Conservation (phyloP, 1,140 invertebrate genomes). For the Grapholita molesta region DNA sequence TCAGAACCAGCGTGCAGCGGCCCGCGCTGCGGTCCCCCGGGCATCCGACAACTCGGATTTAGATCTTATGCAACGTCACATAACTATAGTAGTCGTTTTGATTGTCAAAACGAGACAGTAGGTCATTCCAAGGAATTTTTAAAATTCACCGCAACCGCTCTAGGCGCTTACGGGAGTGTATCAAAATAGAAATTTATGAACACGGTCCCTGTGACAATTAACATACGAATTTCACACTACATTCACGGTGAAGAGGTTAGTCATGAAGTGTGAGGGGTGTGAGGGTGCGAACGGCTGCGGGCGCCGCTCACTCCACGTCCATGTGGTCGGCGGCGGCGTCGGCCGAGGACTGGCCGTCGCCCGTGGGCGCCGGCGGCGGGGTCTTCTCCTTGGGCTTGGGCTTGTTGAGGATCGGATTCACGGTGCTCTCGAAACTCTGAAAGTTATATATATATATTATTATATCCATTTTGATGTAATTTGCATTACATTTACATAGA, state of each 20-base stretch:
- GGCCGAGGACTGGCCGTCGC: constrained; percentile 38
- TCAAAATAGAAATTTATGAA: neutral
- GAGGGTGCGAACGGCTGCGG: neutral
- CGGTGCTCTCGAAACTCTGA: constrained; percentile 83
- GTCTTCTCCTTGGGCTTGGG: constrained; percentile 88
- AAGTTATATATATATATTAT: no score
- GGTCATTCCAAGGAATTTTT: no score
- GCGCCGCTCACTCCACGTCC: constrained; percentile 66
- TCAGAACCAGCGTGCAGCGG: neutral
- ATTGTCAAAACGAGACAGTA: no score
- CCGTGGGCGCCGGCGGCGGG: constrained; percentile 71
- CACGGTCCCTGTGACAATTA: neutral
- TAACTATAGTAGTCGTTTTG: no score
- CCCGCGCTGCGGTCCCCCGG: neutral
- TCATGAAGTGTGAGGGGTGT: constrained; percentile 17
- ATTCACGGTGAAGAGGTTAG: neutral
- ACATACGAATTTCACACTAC: neutral
- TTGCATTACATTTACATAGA: no score
- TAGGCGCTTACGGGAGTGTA: neutral
- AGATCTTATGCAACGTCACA: neutral
- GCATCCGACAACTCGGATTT: neutral
- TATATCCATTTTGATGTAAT: no score
- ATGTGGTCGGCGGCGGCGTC: constrained; percentile 54
- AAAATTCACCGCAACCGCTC: no score
- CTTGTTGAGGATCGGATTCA: constrained; percentile 89